Percentiles rank a stretch among this genome's conserved stretches.
Conservation (phyloP, 2,113 vertebrate species). For the Platysteira castanea region DNA sequence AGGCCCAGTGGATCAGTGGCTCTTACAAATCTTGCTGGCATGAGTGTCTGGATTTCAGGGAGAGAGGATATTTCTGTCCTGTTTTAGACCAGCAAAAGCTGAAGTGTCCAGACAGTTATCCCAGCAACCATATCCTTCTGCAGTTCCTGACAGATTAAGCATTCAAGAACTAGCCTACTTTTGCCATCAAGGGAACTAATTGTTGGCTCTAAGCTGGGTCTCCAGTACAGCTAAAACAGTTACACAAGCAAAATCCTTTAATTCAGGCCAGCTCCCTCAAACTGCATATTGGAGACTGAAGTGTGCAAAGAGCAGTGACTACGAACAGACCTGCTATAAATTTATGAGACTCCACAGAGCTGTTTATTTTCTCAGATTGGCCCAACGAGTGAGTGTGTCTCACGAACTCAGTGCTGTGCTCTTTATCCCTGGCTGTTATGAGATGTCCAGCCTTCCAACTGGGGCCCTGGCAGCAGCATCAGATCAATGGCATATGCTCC, state of each 20-base stretch:
- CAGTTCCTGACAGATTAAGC: background rate
- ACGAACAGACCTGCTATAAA: background rate
- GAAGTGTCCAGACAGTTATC: background rate
- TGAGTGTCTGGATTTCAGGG: background rate
- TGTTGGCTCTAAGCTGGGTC: background rate
- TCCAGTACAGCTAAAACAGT: background rate
- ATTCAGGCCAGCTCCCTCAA: background rate
- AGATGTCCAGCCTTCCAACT: background rate
- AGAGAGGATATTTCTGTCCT: background rate
- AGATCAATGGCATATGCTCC: background rate
- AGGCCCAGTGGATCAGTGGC: background rate
- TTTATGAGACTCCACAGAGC: background rate
- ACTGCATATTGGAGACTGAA: background rate
- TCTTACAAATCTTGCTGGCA: background rate
- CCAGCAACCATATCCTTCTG: background rate
- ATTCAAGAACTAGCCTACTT: background rate
- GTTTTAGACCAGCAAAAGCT: background rate
- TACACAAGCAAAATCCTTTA: conserved; percentile 11
- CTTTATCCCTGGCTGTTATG: background rate
- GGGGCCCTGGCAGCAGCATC: background rate
- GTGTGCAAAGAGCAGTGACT: background rate
- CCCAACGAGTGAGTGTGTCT: background rate
- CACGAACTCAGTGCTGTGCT: rapidly evolving
- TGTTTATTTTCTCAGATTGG: background rate
- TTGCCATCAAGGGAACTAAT: background rate